phyloP scores from a whole-genome alignment of 1,140 invertebrate genomes.

The Palaemon carinicauda region DNA sequence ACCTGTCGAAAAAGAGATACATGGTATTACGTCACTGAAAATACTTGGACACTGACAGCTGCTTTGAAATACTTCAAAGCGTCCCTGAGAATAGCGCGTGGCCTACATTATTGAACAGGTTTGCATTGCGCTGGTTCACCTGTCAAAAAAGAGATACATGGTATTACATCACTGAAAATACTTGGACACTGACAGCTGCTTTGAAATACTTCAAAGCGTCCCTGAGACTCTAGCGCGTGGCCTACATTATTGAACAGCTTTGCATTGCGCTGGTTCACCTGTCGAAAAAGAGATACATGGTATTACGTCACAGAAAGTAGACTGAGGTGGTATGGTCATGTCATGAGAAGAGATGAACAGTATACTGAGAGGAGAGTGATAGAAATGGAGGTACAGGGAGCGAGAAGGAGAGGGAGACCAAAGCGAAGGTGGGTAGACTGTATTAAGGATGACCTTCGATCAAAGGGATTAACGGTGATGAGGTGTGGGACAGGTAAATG shows the following conservation, averaged over 20 bases:
- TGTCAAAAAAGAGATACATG: not conserved
- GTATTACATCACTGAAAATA: not conserved
- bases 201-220: conserved; percentile 89
- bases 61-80: conserved; percentile 91
- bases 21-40: not conserved
- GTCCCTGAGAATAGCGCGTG: conserved; percentile 87
- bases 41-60: conserved; percentile 84
- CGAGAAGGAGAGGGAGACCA: no score
- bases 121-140: conserved; percentile 81
- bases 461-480: no score
- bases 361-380: no score
- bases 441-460: no score
- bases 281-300: not conserved
- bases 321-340: no score
- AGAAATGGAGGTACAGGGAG: no score
- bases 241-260: conserved; percentile 98
- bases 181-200: conserved; percentile 88
- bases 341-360: no score
- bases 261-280: conserved; percentile 78
- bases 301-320: not conserved
- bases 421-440: no score
- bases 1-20: conserved; percentile 16
- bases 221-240: conserved; percentile 88
- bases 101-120: conserved; percentile 96
- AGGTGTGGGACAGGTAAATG: no score